phyloP scores from a whole-genome alignment of 2,797 vertebrate species.

The Poecile montanus region DNA sequence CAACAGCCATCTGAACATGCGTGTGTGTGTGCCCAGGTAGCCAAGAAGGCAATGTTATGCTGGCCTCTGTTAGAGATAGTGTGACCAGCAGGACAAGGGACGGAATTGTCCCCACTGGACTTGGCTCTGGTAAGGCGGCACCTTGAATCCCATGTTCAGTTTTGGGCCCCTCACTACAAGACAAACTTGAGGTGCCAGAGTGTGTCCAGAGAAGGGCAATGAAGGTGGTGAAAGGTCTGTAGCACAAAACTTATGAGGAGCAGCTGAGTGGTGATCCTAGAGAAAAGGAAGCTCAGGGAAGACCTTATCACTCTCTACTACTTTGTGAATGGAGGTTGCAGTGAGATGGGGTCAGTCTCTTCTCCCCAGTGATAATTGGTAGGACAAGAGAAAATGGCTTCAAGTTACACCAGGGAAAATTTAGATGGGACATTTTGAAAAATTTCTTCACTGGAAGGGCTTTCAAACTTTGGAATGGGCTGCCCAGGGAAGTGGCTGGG shows the following conservation, averaged over 20 bases:
- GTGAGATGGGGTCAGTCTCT: background rate
- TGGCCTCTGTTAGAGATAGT: background rate
- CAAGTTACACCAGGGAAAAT: background rate
- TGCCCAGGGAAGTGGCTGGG: background rate
- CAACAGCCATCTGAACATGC: background rate
- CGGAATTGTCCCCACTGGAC: fast-evolving
- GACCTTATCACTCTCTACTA: background rate
- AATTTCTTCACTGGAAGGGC: background rate
- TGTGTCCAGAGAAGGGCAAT: background rate
- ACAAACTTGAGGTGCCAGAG: background rate
- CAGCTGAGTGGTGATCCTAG: background rate
- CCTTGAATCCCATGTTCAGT: background rate
- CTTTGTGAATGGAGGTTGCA: background rate
- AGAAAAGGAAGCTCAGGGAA: background rate
- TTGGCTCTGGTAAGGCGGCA: background rate
- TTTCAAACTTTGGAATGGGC: background rate
- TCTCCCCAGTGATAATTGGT: background rate
- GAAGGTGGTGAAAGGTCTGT: background rate
- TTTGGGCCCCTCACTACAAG: background rate
- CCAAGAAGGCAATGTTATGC: background rate
- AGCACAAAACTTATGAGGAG: background rate
- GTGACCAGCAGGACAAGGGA: background rate
- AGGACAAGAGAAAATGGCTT: background rate
- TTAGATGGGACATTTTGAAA: background rate
- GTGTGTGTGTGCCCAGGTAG: background rate